phyloP scores from a whole-genome alignment of 64 coral and sea anemone species.

The Pocillopora damicornis region DNA sequence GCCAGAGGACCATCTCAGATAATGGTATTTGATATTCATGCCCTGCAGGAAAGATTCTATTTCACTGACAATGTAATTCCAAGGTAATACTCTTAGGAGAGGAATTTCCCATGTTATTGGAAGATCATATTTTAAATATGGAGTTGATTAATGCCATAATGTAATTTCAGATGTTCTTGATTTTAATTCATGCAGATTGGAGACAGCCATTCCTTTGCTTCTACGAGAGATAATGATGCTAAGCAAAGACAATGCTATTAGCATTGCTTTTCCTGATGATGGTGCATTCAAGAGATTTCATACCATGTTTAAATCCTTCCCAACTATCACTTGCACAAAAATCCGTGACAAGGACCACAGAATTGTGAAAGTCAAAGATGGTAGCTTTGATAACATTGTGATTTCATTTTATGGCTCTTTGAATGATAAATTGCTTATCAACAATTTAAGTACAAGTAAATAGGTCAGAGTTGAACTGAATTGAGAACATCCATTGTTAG shows the following conservation, averaged over 20 bases:
- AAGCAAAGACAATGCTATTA: conserved; percentile 25
- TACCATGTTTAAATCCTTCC: conserved; percentile 66
- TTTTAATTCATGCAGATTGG: conserved; percentile 49
- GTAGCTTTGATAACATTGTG: conserved; percentile 20
- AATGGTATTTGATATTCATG: conserved; percentile 96
- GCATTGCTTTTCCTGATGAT: conserved; percentile 95
- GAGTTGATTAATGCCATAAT: no score
- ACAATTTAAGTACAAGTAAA: no score
- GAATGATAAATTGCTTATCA: no score
- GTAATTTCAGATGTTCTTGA: no score
- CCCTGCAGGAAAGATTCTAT: conserved; percentile 93
- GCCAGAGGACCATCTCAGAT: conserved; percentile 94
- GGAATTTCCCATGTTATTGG: no score
- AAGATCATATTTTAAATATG: no score
- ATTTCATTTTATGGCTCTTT: no score
- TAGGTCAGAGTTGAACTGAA: no score
- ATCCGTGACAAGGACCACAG: conserved; percentile 66
- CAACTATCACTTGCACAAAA: conserved; percentile 92
- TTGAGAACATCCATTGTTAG: no score
- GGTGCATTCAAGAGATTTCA: conserved; percentile 94
- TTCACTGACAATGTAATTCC: conserved; percentile 96
- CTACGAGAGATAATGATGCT: conserved; percentile 59
- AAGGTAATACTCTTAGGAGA: conserved; percentile 45
- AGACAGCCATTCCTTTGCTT: conserved; percentile 82
- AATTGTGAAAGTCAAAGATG: conserved; percentile 93